These are phyloP conservation scores for Cuculus canorus DNA, from an alignment of 2,797 vertebrate species.

Conservation along the genomic window DNA sequence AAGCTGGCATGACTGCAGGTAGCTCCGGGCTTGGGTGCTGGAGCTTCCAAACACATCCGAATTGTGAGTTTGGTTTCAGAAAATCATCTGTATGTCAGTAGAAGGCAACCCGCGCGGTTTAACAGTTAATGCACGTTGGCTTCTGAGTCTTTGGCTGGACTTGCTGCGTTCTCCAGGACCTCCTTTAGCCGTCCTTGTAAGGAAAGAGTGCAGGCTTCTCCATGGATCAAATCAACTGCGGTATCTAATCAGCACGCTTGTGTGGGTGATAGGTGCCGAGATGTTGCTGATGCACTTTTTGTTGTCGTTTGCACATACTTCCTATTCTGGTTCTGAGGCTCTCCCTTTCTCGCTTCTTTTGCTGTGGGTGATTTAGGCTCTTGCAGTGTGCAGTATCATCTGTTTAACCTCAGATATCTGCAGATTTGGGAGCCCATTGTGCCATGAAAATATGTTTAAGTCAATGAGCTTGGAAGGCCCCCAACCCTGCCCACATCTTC, in stretches of 20 bases:
- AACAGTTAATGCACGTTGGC: background rate
- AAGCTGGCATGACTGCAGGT: too few relatives aligned
- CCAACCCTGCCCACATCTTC: fast-evolving
- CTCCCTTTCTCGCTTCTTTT: background rate
- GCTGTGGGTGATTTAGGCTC: background rate
- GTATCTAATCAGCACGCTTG: background rate
- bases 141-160: background rate
- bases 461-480: background rate
- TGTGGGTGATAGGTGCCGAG: background rate
- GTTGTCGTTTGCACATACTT: fast-evolving
- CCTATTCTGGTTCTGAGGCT: background rate
- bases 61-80: background rate
- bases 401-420: background rate
- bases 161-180: background rate
- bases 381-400: background rate
- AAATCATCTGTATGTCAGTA: background rate
- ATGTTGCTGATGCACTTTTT: background rate
- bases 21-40: background rate
- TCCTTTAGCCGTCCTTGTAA: background rate
- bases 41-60: background rate
- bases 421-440: background rate
- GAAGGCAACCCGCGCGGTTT: background rate
- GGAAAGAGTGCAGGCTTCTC: background rate
- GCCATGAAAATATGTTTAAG: fast-evolving
- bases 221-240: background rate